Evolutionary conservation across 2,113 vertebrate genomes (phyloP), one percentile per base, ranked within the genome.

Genomic region (Vimba vimba): DNA sequence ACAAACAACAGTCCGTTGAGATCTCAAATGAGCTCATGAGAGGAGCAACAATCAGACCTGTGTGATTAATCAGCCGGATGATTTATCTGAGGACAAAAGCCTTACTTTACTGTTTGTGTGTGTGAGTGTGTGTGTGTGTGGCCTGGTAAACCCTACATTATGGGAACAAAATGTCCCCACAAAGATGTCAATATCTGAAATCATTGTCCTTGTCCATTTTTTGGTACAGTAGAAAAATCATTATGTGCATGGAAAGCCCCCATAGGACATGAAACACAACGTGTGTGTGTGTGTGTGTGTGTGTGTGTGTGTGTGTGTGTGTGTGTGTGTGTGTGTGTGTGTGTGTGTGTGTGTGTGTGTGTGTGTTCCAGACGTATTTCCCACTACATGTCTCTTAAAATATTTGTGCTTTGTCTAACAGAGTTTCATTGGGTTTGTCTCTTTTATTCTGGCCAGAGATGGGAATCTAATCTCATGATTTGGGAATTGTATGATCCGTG

Each of bases 21-120:
- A 82, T 23, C 45, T 68, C n/a, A 66, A 69, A 69, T 82, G 80
- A 82, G 62, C 62, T 82, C 80, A 82, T 33, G 80, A 82, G 80
- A 82, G n/a, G 7, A 81, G 64, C 27, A 82, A 69, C 80, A 69
- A 82, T 69, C 60, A 82, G 64, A 82, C 80, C 11, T 21, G 43
- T 52, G 62, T 52, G 80, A 82, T 82, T 69, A 82, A 82, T 82
- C 62, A 69, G 68, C 43, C 45, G 10, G 6, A 82, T 82, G 80
- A 82, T 82, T 69, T 69, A 69, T 69, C 80, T 21, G 79, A 68
- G 45, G 80, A 69, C 80, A 81, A 66, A 57, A 80, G 36, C 60
- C 4, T 10, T 30, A 21, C 23, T 66, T 30, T 43, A 79, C 23
- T n/a, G 9, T 43, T 8, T 43, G 43, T 9, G 43, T 0, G 2